These are phyloP conservation scores for Hyles euphorbiae DNA, from an alignment of 1,140 invertebrate genomes.

Conservation along the genomic window DNA sequence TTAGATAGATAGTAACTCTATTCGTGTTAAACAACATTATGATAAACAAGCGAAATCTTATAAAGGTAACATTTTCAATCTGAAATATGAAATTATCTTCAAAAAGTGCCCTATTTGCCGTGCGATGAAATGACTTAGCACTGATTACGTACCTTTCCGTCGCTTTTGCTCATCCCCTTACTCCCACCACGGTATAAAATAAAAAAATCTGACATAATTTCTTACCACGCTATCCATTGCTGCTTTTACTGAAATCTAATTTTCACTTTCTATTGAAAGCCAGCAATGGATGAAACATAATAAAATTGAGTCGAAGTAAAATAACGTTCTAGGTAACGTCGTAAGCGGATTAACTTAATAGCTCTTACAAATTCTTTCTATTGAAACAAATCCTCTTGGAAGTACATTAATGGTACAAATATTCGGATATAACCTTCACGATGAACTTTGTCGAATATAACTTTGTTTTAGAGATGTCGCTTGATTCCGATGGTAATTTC, in stretches of 20 bases:
- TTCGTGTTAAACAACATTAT: no score
- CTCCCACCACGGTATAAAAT: slow-evolving; percentile 2
- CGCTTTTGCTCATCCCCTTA: slow-evolving; percentile 9
- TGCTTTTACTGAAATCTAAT: background rate
- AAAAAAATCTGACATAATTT: slow-evolving; percentile 5
- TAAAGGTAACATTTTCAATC: slow-evolving; percentile 10
- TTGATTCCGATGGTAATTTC: no score
- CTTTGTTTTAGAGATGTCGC: no score
- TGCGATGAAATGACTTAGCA: slow-evolving; percentile 43
- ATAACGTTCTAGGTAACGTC: slow-evolving; percentile 12
- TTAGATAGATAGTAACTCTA: no score
- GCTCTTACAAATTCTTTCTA: slow-evolving; percentile 54
- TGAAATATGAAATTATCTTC: slow-evolving; percentile 46
- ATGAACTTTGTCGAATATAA: no score
- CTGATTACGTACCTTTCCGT: slow-evolving; percentile 39
- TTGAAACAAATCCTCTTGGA: slow-evolving; percentile 45
- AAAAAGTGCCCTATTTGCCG: slow-evolving; percentile 46
- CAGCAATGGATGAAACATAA: slow-evolving; percentile 17
- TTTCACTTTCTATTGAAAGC: background rate
- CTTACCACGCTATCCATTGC: slow-evolving; percentile 20
- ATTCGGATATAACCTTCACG: background rate
- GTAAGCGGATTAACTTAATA: slow-evolving; percentile 60
- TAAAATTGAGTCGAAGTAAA: background rate
- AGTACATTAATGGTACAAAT: slow-evolving; percentile 28
- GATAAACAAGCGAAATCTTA: no score